phyloP scores from a whole-genome alignment of 2,888 invertebrate species.

The Catocala sponsa region DNA sequence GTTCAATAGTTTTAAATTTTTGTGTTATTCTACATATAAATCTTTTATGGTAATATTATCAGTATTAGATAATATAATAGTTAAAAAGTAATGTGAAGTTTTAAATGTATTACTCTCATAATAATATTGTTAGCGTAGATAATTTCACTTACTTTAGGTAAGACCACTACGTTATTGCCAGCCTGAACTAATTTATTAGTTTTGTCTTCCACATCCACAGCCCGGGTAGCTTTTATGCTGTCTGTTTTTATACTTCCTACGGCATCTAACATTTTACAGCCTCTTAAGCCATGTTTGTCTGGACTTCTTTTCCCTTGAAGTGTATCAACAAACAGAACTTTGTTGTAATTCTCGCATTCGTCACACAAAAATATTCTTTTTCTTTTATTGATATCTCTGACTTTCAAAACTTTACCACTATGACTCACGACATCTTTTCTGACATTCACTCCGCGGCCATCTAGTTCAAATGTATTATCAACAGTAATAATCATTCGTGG shows the following conservation, averaged over 20 bases:
- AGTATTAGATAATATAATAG: neutral
- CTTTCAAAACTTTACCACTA: slow-evolving; percentile 23
- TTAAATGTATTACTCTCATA: slow-evolving; percentile 10
- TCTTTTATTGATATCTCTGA: slow-evolving; percentile 49
- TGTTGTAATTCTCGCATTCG: slow-evolving; percentile 48
- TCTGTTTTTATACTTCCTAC: slow-evolving; percentile 25
- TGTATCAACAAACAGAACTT: slow-evolving; percentile 21
- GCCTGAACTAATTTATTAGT: slow-evolving; percentile 50
- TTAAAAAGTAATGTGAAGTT: slow-evolving; percentile 4
- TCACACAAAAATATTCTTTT: slow-evolving; percentile 56
- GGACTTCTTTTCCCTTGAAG: neutral
- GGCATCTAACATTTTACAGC: slow-evolving; percentile 38
- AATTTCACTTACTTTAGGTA: slow-evolving; percentile 55
- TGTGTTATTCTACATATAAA: too few species aligned
- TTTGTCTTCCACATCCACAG: slow-evolving; percentile 32
- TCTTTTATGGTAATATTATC: too few species aligned
- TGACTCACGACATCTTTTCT: slow-evolving; percentile 57
- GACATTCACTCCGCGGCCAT: slow-evolving; percentile 67
- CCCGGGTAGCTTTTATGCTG: slow-evolving; percentile 3
- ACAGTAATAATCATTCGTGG: slow-evolving; percentile 56
- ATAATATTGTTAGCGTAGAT: neutral
- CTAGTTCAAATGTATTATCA: slow-evolving; percentile 67
- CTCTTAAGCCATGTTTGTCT: slow-evolving; percentile 14
- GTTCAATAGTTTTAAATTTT: too few species aligned
- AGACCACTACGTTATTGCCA: slow-evolving; percentile 38